Evolutionary conservation across 2,113 vertebrate species (phyloP).

Genomic region (Stigmatopora nigra): DNA sequence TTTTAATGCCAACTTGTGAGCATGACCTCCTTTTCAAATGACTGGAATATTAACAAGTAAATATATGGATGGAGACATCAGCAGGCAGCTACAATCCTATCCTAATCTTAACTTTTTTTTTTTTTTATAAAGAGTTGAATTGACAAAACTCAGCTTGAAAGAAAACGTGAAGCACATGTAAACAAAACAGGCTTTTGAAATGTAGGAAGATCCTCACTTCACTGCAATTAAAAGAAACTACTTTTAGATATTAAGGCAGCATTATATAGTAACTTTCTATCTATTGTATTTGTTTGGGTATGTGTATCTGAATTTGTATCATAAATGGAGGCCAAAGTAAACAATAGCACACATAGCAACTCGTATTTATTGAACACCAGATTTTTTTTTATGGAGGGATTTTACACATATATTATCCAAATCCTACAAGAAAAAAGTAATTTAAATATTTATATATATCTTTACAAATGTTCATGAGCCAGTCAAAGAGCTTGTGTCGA

Average conservation of each 20-base stretch:
- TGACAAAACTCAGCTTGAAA: constrained; percentile 53
- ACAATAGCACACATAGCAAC: constrained; percentile 72
- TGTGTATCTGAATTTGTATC: neutral
- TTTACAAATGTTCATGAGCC: constrained; percentile 70
- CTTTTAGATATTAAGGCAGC: constrained; percentile 38
- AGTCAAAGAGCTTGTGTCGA: constrained; percentile 55
- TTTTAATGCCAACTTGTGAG: constrained; percentile 24
- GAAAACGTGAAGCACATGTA: constrained; percentile 20
- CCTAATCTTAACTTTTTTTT: constrained; percentile 30
- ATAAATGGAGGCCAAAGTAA: constrained; percentile 29
- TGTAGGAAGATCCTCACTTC: constrained; percentile 28
- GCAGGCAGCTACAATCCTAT: constrained; percentile 35
- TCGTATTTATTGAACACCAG: constrained; percentile 76
- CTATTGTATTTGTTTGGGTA: constrained; percentile 8
- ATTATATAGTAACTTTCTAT: constrained; percentile 8
- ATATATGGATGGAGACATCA: constrained; percentile 49
- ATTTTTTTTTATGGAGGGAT: constrained; percentile 64
- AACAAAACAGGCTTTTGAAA: constrained; percentile 51
- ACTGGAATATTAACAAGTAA: constrained; percentile 52
- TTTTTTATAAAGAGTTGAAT: constrained; percentile 45
- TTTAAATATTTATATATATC: constrained; percentile 80
- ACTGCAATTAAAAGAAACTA: constrained; percentile 30
- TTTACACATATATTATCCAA: constrained; percentile 73
- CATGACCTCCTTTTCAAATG: constrained; percentile 58
- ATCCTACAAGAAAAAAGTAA: constrained; percentile 75